phyloP scores from a whole-genome alignment of 2,888 invertebrate species.

The Drepanosiphum platanoidis region DNA sequence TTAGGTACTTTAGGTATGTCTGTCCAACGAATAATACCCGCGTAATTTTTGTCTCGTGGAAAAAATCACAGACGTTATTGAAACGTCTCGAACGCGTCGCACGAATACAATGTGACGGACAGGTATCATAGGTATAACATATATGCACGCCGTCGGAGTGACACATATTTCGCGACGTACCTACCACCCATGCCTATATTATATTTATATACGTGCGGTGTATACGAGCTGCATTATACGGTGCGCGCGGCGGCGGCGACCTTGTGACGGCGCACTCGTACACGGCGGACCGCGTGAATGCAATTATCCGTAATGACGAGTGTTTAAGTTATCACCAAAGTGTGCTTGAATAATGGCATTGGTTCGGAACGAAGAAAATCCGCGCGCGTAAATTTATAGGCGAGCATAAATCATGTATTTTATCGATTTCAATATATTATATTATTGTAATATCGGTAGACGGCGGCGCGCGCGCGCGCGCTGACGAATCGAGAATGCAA shows the following conservation, averaged over 20 bases:
- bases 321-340: constrained; percentile 46
- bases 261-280: constrained; percentile 1
- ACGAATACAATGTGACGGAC: too few relatives aligned
- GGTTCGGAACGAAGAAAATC: constrained; percentile 35
- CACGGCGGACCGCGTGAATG: constrained; percentile 38
- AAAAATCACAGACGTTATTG: too few relatives aligned
- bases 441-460: not conserved
- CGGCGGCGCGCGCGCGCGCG: not conserved
- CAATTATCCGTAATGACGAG: constrained; percentile 44
- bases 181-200: not conserved
- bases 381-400: constrained; percentile 37
- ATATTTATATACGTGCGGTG: not conserved
- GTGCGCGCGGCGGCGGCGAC: not conserved
- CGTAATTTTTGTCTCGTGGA: too few relatives aligned
- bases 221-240: not conserved
- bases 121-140: too few relatives aligned
- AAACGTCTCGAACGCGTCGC: not conserved
- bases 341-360: constrained; percentile 32
- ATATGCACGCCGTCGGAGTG: not conserved
- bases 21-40: too few relatives aligned
- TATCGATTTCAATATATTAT: constrained; percentile 28
- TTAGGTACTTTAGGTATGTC: too few relatives aligned
- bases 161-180: not conserved
- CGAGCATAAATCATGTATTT: constrained; percentile 43
- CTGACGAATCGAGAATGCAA: not conserved